A percentile compares a stretch with the other conserved stretches of the same genome.
phyloP scores from a whole-genome alignment of 2,888 invertebrate genomes.

The Nephrotoma appendiculata region DNA sequence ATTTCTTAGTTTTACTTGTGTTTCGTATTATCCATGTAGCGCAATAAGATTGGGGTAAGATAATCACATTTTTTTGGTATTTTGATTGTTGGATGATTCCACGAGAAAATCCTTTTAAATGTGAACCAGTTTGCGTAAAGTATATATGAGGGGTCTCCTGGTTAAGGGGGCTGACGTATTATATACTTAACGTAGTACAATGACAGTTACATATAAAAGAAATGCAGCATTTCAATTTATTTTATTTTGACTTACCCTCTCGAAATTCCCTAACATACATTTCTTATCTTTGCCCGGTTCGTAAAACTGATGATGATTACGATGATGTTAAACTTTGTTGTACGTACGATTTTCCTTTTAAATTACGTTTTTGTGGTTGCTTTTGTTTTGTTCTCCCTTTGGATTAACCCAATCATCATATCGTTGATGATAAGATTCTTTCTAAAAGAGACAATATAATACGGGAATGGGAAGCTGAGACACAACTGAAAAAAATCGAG shows the following conservation, averaged over 20 bases:
- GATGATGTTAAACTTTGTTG: neutral
- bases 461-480: neutral
- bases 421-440: neutral
- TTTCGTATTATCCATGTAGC: neutral
- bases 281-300: neutral
- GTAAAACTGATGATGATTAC: neutral
- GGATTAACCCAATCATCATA: neutral
- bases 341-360: neutral
- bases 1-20: neutral
- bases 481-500: neutral
- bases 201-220: neutral
- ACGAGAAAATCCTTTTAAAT: neutral
- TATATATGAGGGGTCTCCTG: neutral
- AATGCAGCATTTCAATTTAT: neutral
- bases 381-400: neutral
- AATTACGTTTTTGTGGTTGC: neutral
- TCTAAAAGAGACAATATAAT: neutral
- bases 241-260: neutral
- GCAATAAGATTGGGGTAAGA: neutral
- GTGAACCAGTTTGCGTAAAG: neutral
- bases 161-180: neutral
- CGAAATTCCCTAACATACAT: neutral
- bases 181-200: neutral
- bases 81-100: neutral
- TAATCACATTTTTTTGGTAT: neutral